phyloP scores from a whole-genome alignment of 1,140 invertebrate genomes.

The Ganaspis sp. region DNA sequence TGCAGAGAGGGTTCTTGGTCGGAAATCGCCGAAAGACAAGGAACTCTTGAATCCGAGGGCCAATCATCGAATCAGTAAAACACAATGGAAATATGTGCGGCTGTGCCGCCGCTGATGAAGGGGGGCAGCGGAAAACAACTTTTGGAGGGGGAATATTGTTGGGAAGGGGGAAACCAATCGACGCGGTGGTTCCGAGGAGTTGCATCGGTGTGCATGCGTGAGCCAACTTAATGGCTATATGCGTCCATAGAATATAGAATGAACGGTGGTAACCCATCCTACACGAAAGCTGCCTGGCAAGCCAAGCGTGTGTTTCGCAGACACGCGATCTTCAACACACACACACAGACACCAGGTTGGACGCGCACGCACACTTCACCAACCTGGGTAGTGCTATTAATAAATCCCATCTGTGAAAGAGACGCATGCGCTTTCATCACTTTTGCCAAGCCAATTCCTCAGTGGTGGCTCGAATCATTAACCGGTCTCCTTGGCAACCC shows the following conservation, averaged over 20 bases:
- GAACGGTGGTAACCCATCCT: conserved; percentile 22
- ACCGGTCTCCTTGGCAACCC: conserved; percentile 75
- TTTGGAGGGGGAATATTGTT: conserved; percentile 41
- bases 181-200: conserved; percentile 58
- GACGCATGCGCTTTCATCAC: conserved; percentile 46
- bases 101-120: conserved; percentile 33
- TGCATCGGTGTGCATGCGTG: conserved; percentile 9
- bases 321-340: conserved; percentile 35
- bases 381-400: conserved; percentile 44
- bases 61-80: conserved; percentile 68
- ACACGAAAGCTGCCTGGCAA: background rate
- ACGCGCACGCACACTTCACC: conserved; percentile 39
- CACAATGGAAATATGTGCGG: conserved; percentile 54
- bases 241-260: conserved; percentile 31
- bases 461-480: conserved; percentile 75
- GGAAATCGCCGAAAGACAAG: background rate
- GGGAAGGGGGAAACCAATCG: conserved; percentile 71
- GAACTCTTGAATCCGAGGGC: conserved; percentile 46
- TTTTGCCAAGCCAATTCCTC: conserved; percentile 68
- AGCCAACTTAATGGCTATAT: conserved; percentile 28
- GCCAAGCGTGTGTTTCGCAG: conserved; percentile 36
- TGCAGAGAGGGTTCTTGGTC: background rate
- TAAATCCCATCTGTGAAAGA: conserved; percentile 32
- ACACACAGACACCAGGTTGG: background rate
- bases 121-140: conserved; percentile 32